A percentile compares a stretch with the other conserved stretches of the same genome.
Evolutionary conservation across 2,888 invertebrate species (phyloP).

Genomic region (Ennomos erosarius): DNA sequence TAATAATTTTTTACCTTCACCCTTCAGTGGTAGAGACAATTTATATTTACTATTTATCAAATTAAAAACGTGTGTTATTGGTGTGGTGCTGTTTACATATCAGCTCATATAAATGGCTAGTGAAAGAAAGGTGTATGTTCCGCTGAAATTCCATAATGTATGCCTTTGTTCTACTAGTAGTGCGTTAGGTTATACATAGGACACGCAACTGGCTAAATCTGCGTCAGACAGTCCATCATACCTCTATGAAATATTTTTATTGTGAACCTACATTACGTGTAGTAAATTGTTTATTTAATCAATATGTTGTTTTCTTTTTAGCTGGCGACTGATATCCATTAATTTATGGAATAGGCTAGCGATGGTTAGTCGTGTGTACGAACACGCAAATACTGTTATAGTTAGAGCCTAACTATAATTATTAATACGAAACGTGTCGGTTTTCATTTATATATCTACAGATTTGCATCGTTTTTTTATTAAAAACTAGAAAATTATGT

Average conservation of each 20-base stretch:
- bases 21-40: too few relatives aligned
- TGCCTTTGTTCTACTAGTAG: conserved; percentile 14
- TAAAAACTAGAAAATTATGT: too few relatives aligned
- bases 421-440: too few relatives aligned
- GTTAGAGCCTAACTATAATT: too few relatives aligned
- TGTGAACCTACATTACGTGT: conserved; percentile 84
- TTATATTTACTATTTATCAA: too few relatives aligned
- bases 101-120: neutral
- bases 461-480: too few relatives aligned
- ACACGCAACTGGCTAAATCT: conserved; percentile 67
- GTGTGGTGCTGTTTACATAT: conserved; percentile 3
- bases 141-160: neutral
- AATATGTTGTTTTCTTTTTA: conserved; percentile 63
- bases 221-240: conserved; percentile 79
- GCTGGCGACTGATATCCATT: neutral
- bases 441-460: too few relatives aligned
- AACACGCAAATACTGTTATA: too few relatives aligned
- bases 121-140: conserved; percentile 5
- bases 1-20: too few relatives aligned
- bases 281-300: conserved; percentile 86
- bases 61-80: neutral
- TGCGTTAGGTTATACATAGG: conserved; percentile 49
- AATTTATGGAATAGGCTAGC: too few relatives aligned
- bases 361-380: too few relatives aligned
- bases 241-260: conserved; percentile 82